Evolutionary conservation across 2,888 invertebrate genomes (phyloP).

Genomic region (Tetanocera ferruginea): DNA sequence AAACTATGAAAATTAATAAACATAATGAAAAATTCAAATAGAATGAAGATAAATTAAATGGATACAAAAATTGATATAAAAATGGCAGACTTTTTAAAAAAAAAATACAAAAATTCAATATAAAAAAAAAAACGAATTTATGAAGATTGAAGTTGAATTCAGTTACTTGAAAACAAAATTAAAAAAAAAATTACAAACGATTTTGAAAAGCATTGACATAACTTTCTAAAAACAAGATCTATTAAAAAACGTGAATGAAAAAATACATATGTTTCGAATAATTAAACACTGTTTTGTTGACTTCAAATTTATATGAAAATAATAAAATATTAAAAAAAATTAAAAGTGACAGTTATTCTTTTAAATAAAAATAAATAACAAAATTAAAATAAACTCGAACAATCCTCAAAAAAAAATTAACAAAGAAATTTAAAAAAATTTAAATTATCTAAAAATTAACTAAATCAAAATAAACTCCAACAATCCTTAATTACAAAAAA

Average conservation of each 20-base stretch:
- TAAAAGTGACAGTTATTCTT: neutral
- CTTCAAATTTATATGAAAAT: too few species aligned
- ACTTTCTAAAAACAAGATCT: neutral
- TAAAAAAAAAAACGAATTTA: neutral
- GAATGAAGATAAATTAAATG: neutral
- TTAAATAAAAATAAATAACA: slow-evolving; percentile 1
- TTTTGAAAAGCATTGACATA: neutral
- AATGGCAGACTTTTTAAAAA: slow-evolving; percentile 8
- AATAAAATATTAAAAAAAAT: slow-evolving; percentile 20
- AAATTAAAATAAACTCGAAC: slow-evolving; percentile 30
- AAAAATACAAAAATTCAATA: neutral
- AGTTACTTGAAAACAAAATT: slow-evolving; percentile 6
- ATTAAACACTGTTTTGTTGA: too few species aligned
- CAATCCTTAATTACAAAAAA: neutral
- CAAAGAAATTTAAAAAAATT: slow-evolving; percentile 34
- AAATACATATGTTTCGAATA: slow-evolving; percentile 33
- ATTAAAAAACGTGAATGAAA: slow-evolving; percentile 25
- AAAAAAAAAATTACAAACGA: slow-evolving; percentile 18
- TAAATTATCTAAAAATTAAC: neutral
- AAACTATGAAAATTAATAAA: slow-evolving; percentile 13
- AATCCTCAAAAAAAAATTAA: slow-evolving; percentile 10
- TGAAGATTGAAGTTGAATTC: neutral
- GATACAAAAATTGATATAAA: neutral
- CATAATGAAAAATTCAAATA: neutral
- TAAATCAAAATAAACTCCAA: neutral